phyloP scores from a whole-genome alignment of 2,888 invertebrate species.

The Hirtodrosophila cameraria region DNA sequence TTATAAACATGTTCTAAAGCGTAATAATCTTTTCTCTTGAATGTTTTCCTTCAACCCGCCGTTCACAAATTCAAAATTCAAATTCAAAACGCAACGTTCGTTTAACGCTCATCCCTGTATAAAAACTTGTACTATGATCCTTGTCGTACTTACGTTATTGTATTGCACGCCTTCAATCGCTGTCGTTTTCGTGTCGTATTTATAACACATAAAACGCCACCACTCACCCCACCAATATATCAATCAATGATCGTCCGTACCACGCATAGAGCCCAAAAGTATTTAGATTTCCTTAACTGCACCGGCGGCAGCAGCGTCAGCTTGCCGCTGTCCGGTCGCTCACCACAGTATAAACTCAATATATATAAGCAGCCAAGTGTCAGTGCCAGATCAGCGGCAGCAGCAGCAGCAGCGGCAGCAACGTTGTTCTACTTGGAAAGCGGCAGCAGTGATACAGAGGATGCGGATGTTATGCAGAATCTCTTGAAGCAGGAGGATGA shows the following conservation, averaged over 20 bases:
- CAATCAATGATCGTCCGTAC: conserved; percentile 5
- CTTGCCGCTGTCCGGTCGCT: conserved; percentile 47
- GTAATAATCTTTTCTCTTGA: conserved; percentile 66
- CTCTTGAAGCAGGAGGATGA: conserved; percentile 87
- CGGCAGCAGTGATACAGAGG: conserved; percentile 67
- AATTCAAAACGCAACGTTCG: conserved; percentile 40
- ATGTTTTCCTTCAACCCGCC: conserved; percentile 44
- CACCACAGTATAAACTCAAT: conserved; percentile 62
- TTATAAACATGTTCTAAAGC: conserved; percentile 43
- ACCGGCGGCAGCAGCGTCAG: conserved; percentile 77
- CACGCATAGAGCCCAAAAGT: conserved; percentile 83
- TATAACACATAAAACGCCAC: conserved; percentile 49
- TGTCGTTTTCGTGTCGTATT: conserved; percentile 52
- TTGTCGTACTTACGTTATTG: conserved; percentile 55
- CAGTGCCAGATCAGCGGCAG: conserved; percentile 43
- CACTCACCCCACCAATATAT: conserved; percentile 18
- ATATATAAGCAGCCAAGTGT: conserved; percentile 57
- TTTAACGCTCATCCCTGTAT: conserved; percentile 58
- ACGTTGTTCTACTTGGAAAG: conserved; percentile 72
- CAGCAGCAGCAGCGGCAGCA: conserved; percentile 57
- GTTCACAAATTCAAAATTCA: conserved; percentile 42
- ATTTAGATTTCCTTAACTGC: conserved; percentile 87
- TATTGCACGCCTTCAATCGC: conserved; percentile 61
- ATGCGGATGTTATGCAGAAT: conserved; percentile 83
- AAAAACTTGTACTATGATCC: conserved; percentile 29